phyloP scores from a whole-genome alignment of 2,888 invertebrate species.

The Orgyia antiqua region DNA sequence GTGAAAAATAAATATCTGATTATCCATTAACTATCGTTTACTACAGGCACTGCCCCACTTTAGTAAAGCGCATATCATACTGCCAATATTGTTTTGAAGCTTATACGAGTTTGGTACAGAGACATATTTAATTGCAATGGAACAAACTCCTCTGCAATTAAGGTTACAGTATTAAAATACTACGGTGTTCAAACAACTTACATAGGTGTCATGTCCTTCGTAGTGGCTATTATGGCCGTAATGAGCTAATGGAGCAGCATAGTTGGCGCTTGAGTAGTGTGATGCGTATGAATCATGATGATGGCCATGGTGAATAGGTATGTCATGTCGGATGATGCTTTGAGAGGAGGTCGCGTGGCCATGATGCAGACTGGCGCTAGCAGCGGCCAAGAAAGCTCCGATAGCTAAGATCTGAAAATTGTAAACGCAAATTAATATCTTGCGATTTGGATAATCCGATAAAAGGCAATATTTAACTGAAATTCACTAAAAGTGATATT shows the following conservation, averaged over 20 bases:
- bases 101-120: too few relatives aligned
- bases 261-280: slow-evolving; percentile 20
- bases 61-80: too few relatives aligned
- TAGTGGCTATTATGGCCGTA: slow-evolving; percentile 24
- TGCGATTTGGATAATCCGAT: neutral
- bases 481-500: neutral
- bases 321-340: slow-evolving; percentile 52
- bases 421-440: neutral
- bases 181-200: too few relatives aligned
- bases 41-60: too few relatives aligned
- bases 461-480: neutral
- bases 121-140: too few relatives aligned
- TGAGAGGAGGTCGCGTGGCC: slow-evolving; percentile 55
- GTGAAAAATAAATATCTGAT: too few relatives aligned
- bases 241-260: slow-evolving; percentile 11
- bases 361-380: slow-evolving; percentile 60
- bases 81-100: too few relatives aligned
- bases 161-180: too few relatives aligned
- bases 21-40: too few relatives aligned
- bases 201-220: slow-evolving; percentile 28
- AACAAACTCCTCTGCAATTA: too few relatives aligned
- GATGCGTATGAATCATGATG: slow-evolving; percentile 17
- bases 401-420: slow-evolving; percentile 56
- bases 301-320: slow-evolving; percentile 31
- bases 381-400: slow-evolving; percentile 57